Base-by-base conservation (phyloP, 1,140 invertebrate species). In the Orchesella cincta region DNA sequence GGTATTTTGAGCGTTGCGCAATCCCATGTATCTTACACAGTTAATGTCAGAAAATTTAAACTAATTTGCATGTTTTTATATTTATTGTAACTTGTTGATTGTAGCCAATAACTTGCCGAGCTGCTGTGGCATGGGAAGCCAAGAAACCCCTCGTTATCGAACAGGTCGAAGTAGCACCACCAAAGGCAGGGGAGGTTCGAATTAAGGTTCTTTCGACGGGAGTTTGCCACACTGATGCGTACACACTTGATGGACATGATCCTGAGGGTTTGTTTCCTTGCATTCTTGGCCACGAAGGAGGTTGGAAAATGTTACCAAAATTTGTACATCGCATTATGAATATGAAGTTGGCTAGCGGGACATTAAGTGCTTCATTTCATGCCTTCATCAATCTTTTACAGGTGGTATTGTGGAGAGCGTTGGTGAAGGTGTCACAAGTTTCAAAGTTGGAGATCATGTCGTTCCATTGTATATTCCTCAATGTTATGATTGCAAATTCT, bases 221-320 rank as follows among this genome's bases (percentile, higher is more conserved):
- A 57, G 91, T 99, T n/a, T 99, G 98, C 85, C 98, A 99, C 84
- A 99, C 98, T 0, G 98, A 99, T 88, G 91, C 94, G 1, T 98
- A 98, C 83, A 98, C 97, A 23, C 39, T 98, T 23, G 91, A 91
- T 82, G 97, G 98, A 18, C 88, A 91, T 79, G 97, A 99, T 87
- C 92, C 96, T 0, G 97, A 99, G 87, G 97, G 97, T 18, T 86
- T 92, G 20, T 99, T 99, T 85, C 98, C 98, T 0, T 92, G 93
- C 39, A 88, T 99, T 81, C 88, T 99, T 52, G 96, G 96, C 0
- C 96, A 98, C 83, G 96, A 98, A 88, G 97, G 96, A 23, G 93
- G n/a, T n/a, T n/a, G n/a, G n/a, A n/a, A n/a, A n/a, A n/a, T n/a
- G n/a, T n/a, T n/a, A n/a, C n/a, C n/a, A n/a, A n/a, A n/a, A n/a